Conservation (phyloP, 2,113 vertebrate genomes). For the Sylvietta virens region DNA sequence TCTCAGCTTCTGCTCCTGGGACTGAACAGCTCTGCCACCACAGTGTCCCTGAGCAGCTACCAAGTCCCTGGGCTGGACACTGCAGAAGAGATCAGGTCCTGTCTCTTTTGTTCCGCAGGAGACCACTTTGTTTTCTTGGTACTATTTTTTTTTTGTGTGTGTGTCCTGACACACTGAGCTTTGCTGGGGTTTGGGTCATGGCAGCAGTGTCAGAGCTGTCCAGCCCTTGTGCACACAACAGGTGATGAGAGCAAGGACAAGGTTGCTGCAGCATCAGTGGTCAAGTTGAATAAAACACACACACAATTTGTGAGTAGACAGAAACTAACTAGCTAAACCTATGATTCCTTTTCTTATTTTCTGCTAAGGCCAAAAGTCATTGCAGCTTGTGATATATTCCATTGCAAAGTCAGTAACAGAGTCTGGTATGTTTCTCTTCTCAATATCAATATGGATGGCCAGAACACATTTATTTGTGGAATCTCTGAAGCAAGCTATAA, state of each 20-base stretch:
- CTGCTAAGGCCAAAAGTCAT: background rate
- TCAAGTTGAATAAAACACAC: background rate
- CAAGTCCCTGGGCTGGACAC: fast-evolving
- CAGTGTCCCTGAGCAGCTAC: fast-evolving
- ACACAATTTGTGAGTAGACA: background rate
- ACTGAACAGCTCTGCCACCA: background rate
- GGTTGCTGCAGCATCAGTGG: background rate
- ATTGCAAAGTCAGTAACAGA: background rate
- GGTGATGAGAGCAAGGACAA: background rate
- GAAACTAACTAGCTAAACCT: background rate
- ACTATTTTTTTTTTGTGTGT: background rate
- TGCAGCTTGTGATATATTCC: background rate
- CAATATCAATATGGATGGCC: background rate
- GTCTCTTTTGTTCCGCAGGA: background rate
- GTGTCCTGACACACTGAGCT: background rate
- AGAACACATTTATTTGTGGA: background rate
- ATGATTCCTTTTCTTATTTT: background rate
- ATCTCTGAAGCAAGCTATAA: background rate
- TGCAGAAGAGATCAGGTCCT: background rate
- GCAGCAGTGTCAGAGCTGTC: background rate
- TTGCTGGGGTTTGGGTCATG: fast-evolving
- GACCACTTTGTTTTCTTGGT: background rate
- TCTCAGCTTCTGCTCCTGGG: background rate
- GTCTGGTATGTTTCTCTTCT: background rate
- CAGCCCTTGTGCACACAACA: background rate